These are phyloP conservation scores for Penaeus chinensis DNA, from an alignment of 1,140 invertebrate genomes.

Conservation along the genomic window DNA sequence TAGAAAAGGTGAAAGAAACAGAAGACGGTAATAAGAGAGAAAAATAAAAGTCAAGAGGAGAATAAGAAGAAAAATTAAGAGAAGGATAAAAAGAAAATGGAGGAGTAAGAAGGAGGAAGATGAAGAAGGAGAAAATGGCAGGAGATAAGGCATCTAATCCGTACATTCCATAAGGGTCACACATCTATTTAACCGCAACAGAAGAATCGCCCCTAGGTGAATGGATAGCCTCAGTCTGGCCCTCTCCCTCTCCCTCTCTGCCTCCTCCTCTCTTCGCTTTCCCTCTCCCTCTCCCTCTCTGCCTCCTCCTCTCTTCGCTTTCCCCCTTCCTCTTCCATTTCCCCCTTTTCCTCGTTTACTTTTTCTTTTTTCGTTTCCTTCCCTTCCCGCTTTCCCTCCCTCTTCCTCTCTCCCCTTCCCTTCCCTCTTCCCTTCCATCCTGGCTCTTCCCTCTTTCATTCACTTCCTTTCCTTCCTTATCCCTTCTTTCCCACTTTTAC, in stretches of 20 bases:
- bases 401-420: conserved; percentile 3
- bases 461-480: neutral
- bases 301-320: neutral
- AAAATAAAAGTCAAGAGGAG: too few relatives aligned
- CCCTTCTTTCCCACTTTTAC: neutral
- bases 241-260: neutral
- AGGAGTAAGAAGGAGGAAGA: neutral
- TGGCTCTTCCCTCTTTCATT: too few relatives aligned
- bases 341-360: neutral
- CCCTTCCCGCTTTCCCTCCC: neutral
- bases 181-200: too few relatives aligned
- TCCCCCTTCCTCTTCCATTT: neutral
- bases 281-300: neutral
- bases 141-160: too few relatives aligned
- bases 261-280: neutral
- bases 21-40: neutral
- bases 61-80: too few relatives aligned
- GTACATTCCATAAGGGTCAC: too few relatives aligned
- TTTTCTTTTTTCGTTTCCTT: neutral
- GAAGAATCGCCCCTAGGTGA: too few relatives aligned
- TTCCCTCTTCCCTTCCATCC: too few relatives aligned
- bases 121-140: neutral
- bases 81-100: too few relatives aligned
- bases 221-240: neutral
- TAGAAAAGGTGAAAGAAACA: neutral